Evolutionary conservation across 35 echinoderm and acorn worm genomes (phyloP).

Genomic region (Ophioderma brevispina): DNA sequence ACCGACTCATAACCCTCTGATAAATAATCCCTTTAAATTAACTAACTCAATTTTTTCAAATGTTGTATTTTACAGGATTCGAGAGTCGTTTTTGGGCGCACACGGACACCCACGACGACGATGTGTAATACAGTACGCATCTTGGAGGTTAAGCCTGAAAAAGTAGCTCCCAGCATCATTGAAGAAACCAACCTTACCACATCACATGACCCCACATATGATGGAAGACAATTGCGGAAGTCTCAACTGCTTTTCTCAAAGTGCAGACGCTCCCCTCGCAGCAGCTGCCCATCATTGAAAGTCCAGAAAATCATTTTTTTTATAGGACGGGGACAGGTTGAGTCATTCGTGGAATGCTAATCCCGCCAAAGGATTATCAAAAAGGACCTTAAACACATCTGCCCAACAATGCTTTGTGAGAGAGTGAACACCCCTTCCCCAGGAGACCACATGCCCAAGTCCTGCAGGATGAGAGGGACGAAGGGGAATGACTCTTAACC

Average conservation of each 20-base stretch:
- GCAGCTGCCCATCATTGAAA: not conserved
- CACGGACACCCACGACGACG: conserved; percentile 81
- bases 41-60: not conserved
- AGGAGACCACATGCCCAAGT: not conserved
- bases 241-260: not conserved
- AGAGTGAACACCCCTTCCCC: not conserved
- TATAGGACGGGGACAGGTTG: not conserved
- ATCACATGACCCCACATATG: conserved; percentile 58
- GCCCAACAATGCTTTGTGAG: not conserved
- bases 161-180: not conserved
- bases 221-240: not conserved
- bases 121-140: conserved; percentile 96
- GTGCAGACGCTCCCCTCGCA: not conserved
- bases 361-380: not conserved
- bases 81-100: conserved; percentile 91
- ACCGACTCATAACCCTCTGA: too few species aligned
- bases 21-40: too few species aligned
- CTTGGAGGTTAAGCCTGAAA: conserved; percentile 59
- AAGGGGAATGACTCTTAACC: not conserved
- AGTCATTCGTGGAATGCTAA: conserved; percentile 21
- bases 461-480: not conserved
- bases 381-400: conserved; percentile 17
- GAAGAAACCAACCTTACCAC: conserved; percentile 85
- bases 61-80: conserved; percentile 65
- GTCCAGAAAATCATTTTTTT: not conserved